Evolutionary conservation across 2,113 vertebrate species (phyloP).

Genomic region (Garra rufa): DNA sequence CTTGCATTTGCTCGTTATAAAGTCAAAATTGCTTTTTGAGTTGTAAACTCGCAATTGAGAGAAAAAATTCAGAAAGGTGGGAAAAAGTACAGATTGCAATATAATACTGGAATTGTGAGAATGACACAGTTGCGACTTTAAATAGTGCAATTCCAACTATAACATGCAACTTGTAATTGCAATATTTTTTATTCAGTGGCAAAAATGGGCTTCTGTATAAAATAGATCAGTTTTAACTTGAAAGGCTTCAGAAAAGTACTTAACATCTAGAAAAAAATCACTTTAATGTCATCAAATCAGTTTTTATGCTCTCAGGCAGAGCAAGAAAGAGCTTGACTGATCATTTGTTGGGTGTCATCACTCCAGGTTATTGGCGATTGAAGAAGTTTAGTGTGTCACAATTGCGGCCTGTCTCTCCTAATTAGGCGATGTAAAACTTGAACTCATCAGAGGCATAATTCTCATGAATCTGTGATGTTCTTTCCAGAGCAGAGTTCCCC

Average conservation of each 20-base stretch:
- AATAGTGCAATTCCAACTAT: too few species aligned
- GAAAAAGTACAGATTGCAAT: too few species aligned
- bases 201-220: too few species aligned
- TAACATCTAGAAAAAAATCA: too few species aligned
- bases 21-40: neutral
- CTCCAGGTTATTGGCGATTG: neutral
- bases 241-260: too few species aligned
- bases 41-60: neutral
- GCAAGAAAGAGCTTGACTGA: neutral
- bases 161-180: too few species aligned
- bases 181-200: too few species aligned
- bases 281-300: neutral
- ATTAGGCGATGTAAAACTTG: neutral
- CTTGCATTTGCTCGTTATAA: too few species aligned
- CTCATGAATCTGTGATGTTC: neutral
- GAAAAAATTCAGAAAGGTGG: too few species aligned
- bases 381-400: neutral
- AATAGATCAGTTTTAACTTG: too few species aligned
- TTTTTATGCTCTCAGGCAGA: neutral
- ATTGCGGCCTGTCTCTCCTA: neutral
- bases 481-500: neutral
- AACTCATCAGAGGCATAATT: neutral
- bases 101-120: too few species aligned
- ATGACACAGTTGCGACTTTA: too few species aligned
- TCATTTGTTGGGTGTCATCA: neutral